A percentile compares a stretch with the other conserved stretches of the same genome.
These are phyloP conservation scores for Odocoileus virginianus DNA, from an alignment of 2,113 vertebrate species.

Conservation along the genomic window DNA sequence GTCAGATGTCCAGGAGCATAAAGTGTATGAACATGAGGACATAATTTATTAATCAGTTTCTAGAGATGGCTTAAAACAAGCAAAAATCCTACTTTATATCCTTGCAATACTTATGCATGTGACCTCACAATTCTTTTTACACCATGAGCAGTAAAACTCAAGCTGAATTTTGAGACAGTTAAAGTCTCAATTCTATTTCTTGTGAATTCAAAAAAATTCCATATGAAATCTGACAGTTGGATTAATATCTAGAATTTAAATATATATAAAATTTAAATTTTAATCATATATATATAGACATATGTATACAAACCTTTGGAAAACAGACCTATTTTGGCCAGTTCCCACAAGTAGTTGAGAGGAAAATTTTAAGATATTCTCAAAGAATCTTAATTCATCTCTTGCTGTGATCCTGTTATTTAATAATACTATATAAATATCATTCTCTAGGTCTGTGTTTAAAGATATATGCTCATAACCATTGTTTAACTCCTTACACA, in stretches of 20 bases:
- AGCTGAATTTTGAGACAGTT: slow-evolving; percentile 12
- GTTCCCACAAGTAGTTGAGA: background rate
- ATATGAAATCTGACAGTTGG: background rate
- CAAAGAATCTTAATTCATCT: background rate
- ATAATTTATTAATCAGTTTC: background rate
- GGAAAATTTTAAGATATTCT: background rate
- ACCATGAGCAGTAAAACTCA: background rate
- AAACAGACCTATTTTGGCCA: background rate
- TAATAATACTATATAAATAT: background rate
- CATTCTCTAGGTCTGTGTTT: background rate
- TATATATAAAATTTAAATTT: background rate
- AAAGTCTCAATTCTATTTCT: background rate
- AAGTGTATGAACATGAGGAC: background rate
- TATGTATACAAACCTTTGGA: background rate
- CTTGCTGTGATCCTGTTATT: background rate
- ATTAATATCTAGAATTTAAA: background rate
- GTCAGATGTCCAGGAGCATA: background rate
- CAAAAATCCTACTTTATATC: background rate
- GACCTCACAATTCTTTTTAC: background rate
- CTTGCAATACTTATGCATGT: background rate
- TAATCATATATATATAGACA: background rate
- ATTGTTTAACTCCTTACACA: background rate
- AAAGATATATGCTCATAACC: background rate
- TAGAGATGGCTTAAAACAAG: background rate
- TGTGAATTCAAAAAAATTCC: slow-evolving; percentile 10